A percentile compares a stretch with the other conserved stretches of the same genome.
Conservation (phyloP, 1,140 invertebrate species). For the Procambarus clarkii region DNA sequence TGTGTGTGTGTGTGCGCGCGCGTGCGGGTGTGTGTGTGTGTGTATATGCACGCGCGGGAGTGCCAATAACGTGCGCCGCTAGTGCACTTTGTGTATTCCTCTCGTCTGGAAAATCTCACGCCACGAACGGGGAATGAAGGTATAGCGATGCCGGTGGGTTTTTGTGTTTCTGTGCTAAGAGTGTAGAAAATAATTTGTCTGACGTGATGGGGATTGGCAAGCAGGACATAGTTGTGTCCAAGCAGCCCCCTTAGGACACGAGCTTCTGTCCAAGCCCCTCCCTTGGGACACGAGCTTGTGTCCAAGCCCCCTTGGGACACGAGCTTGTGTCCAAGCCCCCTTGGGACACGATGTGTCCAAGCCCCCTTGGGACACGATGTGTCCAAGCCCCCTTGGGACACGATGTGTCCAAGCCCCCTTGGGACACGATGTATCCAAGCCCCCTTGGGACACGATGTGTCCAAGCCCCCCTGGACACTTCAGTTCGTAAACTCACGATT, state of each 20-base stretch:
- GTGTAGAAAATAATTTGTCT: slow-evolving; percentile 10
- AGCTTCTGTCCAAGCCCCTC: neutral
- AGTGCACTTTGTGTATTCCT: no score
- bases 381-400: no score
- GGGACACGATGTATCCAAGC: no score
- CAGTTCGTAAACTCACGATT: neutral
- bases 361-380: no score
- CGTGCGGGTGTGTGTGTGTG: no score
- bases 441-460: no score
- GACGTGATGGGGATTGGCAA: neutral
- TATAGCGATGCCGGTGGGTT: neutral
- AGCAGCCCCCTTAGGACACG: neutral
- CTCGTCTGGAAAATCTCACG: neutral
- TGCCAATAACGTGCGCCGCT: no score
- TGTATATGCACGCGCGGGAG: neutral
- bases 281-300: neutral
- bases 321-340: no score
- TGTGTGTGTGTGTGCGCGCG: neutral
- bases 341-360: no score
- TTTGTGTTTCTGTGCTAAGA: neutral
- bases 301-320: neutral
- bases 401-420: no score
- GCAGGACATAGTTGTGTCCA: neutral
- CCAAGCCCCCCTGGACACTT: neutral
- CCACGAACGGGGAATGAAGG: neutral